Percentiles rank a stretch among this genome's conserved stretches.
Evolutionary conservation across 1,140 invertebrate genomes (phyloP).

Genomic region (Uloborus diversus): DNA sequence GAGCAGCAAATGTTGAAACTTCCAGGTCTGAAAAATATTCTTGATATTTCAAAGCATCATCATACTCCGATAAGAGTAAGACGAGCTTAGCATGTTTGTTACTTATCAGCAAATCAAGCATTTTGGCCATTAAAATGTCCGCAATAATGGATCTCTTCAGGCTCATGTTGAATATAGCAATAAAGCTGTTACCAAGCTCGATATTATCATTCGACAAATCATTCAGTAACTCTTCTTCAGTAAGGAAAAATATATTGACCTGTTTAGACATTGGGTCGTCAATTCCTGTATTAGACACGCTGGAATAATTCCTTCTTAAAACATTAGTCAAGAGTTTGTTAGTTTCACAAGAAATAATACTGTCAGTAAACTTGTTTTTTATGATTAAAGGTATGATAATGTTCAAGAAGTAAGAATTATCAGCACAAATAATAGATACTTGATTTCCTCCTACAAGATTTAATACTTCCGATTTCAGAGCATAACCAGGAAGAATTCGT

Average conservation of each 20-base stretch:
- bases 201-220: neutral
- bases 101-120: constrained; percentile 8
- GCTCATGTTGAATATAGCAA: constrained; percentile 13
- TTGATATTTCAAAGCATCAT: constrained; percentile 8
- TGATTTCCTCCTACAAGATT: neutral
- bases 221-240: constrained; percentile 12
- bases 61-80: constrained; percentile 2
- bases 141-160: constrained; percentile 16
- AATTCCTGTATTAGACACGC: too few species aligned
- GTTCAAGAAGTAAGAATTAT: constrained; percentile 31
- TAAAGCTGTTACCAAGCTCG: neutral
- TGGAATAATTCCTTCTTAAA: too few species aligned
- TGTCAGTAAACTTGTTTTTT: constrained; percentile 13
- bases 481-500: constrained; percentile 29
- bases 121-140: constrained; percentile 9
- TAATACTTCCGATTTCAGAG: constrained; percentile 8
- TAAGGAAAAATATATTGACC: neutral
- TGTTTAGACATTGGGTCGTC: too few species aligned
- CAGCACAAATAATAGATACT: constrained; percentile 25
- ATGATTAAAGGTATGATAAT: constrained; percentile 12
- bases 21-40: constrained; percentile 1
- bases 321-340: constrained; percentile 9
- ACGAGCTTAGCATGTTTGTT: neutral
- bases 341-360: constrained; percentile 36
- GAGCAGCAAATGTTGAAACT: neutral